Conservation (phyloP, 2,888 invertebrate genomes). For the Aradus depressus region DNA sequence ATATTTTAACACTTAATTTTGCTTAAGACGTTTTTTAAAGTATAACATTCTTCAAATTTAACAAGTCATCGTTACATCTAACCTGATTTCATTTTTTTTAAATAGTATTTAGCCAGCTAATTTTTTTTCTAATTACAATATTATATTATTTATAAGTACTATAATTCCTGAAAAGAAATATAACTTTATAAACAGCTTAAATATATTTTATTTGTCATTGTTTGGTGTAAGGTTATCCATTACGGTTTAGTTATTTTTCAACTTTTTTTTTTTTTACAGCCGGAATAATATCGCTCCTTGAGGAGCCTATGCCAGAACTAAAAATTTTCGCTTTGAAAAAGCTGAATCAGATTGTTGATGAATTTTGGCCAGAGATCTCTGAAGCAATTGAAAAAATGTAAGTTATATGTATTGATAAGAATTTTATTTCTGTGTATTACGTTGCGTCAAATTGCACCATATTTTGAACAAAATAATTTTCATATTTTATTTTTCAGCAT, state of each 20-base stretch:
- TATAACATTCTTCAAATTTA: constrained; percentile 13
- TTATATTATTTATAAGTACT: no score
- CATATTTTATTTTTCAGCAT: neutral
- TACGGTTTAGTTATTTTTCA: constrained; percentile 1
- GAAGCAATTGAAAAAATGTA: constrained; percentile 94
- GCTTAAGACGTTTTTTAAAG: neutral
- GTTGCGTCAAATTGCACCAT: no score
- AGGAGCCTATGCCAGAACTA: constrained; percentile 86
- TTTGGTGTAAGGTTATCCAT: neutral
- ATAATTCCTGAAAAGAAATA: no score
- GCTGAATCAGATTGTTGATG: constrained; percentile 85
- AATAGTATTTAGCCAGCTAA: neutral
- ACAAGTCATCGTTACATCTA: constrained; percentile 22
- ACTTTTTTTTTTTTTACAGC: constrained; percentile 39
- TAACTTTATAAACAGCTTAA: no score
- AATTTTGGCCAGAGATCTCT: constrained; percentile 98
- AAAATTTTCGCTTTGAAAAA: constrained; percentile 89
- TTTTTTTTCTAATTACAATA: neutral
- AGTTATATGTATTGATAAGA: constrained; percentile 32
- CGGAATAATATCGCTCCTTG: constrained; percentile 89
- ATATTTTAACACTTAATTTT: neutral
- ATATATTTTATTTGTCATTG: constrained; percentile 2
- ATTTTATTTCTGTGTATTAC: no score
- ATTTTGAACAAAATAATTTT: no score
- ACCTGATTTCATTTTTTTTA: neutral